Percentiles rank a stretch among this genome's conserved stretches.
These are phyloP conservation scores for Hippocampus mohnikei DNA, from an alignment of 2,113 vertebrate species.

Conservation along the genomic window DNA sequence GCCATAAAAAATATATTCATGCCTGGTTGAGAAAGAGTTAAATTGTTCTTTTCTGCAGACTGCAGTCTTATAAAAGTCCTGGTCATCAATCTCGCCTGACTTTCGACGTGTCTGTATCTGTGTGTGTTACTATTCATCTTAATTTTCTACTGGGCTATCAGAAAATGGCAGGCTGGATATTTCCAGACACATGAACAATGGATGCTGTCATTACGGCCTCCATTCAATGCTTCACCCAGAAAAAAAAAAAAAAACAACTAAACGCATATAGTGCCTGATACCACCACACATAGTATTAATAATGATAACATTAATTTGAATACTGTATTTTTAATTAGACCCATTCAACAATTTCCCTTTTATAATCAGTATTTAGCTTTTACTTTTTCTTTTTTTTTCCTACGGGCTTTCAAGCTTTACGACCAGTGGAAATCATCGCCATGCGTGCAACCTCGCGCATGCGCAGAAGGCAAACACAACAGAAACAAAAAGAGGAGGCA, in stretches of 20 bases:
- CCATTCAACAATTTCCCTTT: not conserved
- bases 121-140: not conserved
- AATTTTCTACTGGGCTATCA: not conserved
- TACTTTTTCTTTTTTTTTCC: not conserved
- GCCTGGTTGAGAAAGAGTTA: not conserved
- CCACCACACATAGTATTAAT: not conserved
- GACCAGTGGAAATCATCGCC: constrained; percentile 25
- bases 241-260: not conserved
- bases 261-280: not conserved
- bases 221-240: not conserved
- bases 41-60: not conserved
- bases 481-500: not conserved
- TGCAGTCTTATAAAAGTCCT: not conserved
- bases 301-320: not conserved
- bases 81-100: not conserved
- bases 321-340: not conserved
- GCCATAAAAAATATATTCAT: too few relatives aligned
- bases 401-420: constrained; percentile 5
- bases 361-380: not conserved
- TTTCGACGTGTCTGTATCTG: not conserved
- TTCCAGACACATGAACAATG: constrained; percentile 8
- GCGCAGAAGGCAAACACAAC: constrained; percentile 2
- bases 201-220: constrained; percentile 3
- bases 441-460: constrained; percentile 29
- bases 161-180: constrained; percentile 13